These are phyloP conservation scores for Eupeodes corollae DNA, from an alignment of 1,140 invertebrate species.

Conservation along the genomic window DNA sequence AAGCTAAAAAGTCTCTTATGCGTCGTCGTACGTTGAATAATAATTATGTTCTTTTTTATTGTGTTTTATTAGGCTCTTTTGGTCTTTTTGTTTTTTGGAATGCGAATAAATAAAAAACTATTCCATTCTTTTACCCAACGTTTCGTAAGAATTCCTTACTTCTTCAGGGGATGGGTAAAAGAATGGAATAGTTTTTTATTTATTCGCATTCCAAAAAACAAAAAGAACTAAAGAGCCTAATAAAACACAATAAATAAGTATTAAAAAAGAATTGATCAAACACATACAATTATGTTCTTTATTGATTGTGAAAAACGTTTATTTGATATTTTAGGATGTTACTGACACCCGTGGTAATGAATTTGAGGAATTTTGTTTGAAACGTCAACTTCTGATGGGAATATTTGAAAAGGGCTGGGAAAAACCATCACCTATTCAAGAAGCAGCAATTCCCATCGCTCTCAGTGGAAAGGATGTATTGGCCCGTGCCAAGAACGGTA, in stretches of 20 bases:
- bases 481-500: constrained; percentile 98
- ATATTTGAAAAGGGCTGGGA: constrained; percentile 99
- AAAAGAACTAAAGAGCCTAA: not conserved
- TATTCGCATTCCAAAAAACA: not conserved
- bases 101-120: too few relatives aligned
- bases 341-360: constrained; percentile 98
- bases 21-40: not conserved
- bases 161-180: not conserved
- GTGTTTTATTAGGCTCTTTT: too few relatives aligned
- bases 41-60: not conserved
- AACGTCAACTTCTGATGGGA: constrained; percentile 95
- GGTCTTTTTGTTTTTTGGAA: too few relatives aligned
- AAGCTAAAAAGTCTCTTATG: not conserved
- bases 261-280: not conserved
- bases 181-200: too few relatives aligned
- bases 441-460: constrained; percentile 96
- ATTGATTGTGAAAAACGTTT: not conserved
- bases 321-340: constrained; percentile 81
- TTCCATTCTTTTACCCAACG: too few relatives aligned
- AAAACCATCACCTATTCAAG: constrained; percentile 98
- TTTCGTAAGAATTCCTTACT: too few relatives aligned
- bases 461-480: constrained; percentile 95
- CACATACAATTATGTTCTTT: not conserved
- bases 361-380: constrained; percentile 99
- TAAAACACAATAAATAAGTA: too few relatives aligned